phyloP scores from a whole-genome alignment of 2,797 vertebrate genomes.

The Pogonophryne albipinna region DNA sequence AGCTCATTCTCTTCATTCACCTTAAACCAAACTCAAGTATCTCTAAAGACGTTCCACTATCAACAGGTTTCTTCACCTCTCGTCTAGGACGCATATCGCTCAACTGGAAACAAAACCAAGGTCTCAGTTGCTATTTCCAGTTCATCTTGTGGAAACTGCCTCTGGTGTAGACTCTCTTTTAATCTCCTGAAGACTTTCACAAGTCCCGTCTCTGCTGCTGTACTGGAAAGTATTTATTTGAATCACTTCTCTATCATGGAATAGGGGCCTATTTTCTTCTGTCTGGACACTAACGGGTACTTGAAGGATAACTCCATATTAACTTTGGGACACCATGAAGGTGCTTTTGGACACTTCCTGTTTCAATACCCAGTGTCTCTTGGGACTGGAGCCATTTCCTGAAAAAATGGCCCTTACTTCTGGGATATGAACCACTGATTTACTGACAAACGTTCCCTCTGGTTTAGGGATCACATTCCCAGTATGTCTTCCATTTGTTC shows the following conservation, averaged over 20 bases:
- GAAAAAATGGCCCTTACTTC: conserved; percentile 12
- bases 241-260: conserved; percentile 9
- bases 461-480: conserved; percentile 7
- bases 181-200: conserved; percentile 18
- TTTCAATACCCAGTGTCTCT: conserved; percentile 16
- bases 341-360: conserved; percentile 36
- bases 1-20: neutral
- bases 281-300: conserved; percentile 19
- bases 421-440: conserved; percentile 19
- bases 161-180: conserved; percentile 8
- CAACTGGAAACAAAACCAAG: neutral
- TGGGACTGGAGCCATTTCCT: conserved; percentile 19
- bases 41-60: neutral
- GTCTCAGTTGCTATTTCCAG: neutral
- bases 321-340: conserved; percentile 32
- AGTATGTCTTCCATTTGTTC: conserved; percentile 68
- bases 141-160: neutral
- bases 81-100: neutral
- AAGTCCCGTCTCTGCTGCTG: conserved; percentile 33
- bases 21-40: neutral
- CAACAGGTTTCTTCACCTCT: neutral
- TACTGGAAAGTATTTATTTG: conserved; percentile 20
- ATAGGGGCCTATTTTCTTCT: neutral
- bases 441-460: conserved; percentile 23
- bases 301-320: conserved; percentile 24